Evolutionary conservation across 2,888 invertebrate species (phyloP).

Genomic region (Tenthredo scrophulariae): DNA sequence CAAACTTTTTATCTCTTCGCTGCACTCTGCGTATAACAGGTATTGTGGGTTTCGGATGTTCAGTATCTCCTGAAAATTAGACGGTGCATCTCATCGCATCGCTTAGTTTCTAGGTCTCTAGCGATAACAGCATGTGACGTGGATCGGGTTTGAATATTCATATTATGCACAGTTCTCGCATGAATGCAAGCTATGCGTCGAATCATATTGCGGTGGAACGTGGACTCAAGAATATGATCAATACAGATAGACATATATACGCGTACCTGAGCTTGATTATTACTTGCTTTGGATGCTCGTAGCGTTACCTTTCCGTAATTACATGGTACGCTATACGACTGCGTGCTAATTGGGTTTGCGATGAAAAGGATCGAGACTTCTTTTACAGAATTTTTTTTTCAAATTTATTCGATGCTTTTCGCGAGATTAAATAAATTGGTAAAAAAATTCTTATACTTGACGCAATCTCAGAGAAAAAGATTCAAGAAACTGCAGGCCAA

Average conservation of each 20-base stretch:
- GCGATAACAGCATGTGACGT: not conserved
- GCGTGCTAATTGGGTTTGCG: not conserved
- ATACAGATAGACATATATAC: not conserved
- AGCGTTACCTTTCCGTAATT: not conserved
- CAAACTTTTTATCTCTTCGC: not conserved
- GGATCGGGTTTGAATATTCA: conserved; percentile 1
- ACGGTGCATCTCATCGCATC: not conserved
- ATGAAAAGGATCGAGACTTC: not conserved
- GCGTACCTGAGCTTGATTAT: not conserved
- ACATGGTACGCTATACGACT: not conserved
- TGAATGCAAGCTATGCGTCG: not conserved
- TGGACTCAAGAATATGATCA: not conserved
- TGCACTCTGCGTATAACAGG: not conserved
- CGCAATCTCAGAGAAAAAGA: not conserved
- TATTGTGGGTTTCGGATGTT: not conserved
- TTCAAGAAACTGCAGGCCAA: not conserved
- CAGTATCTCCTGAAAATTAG: not conserved
- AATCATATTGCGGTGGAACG: not conserved
- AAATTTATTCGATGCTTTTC: not conserved
- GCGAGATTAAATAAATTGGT: not conserved
- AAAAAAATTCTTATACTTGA: not conserved
- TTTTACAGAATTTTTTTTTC: too few relatives aligned
- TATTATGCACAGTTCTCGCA: not conserved
- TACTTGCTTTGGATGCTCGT: not conserved
- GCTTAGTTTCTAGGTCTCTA: not conserved